These are phyloP conservation scores for Agonum fuliginosum DNA, from an alignment of 2,888 invertebrate species.

Conservation along the genomic window DNA sequence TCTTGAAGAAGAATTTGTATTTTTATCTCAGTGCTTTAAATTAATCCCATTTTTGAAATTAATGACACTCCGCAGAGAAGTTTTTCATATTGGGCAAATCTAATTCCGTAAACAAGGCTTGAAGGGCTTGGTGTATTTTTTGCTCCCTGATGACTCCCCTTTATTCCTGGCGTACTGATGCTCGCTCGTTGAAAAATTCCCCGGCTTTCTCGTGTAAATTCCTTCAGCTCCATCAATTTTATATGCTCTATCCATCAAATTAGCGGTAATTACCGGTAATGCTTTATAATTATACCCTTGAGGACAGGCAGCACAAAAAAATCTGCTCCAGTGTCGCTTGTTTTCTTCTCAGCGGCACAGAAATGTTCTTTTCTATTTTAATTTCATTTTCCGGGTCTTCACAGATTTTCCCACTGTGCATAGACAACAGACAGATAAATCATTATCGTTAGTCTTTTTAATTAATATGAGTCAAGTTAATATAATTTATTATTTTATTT, in stretches of 20 bases:
- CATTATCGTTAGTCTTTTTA: too few species aligned
- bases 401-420: too few species aligned
- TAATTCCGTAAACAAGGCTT: conserved; percentile 50
- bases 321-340: conserved; percentile 39
- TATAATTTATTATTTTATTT: too few species aligned
- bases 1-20: not conserved
- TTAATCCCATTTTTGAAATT: conserved; percentile 48
- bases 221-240: conserved; percentile 59
- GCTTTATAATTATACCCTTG: conserved; percentile 57
- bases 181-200: conserved; percentile 27
- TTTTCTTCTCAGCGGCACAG: conserved; percentile 42
- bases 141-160: not conserved
- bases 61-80: conserved; percentile 24
- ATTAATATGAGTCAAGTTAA: too few species aligned
- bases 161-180: not conserved
- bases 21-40: conserved; percentile 21
- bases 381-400: not conserved
- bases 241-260: conserved; percentile 59
- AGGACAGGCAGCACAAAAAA: conserved; percentile 41
- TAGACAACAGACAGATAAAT: too few species aligned
- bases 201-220: conserved; percentile 48
- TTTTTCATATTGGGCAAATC: conserved; percentile 51
- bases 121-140: conserved; percentile 28
- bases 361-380: conserved; percentile 7
- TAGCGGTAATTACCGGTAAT: conserved; percentile 59